Conservation (phyloP, 2,113 vertebrate genomes). For the Seriola quinqueradiata region DNA sequence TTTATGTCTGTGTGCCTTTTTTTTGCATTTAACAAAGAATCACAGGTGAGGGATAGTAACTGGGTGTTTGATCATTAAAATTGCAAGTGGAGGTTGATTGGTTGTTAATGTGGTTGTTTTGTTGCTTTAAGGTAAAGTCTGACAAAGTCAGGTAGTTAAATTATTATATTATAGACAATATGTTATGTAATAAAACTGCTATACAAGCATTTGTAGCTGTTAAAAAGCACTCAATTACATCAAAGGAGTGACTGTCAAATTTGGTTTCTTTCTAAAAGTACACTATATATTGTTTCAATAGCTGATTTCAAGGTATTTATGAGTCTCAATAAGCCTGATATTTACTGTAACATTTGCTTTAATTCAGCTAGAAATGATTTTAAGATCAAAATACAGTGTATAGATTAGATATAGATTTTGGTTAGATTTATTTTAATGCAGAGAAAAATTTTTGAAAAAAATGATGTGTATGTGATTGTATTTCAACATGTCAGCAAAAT, state of each 20-base stretch:
- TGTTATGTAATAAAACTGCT: not conserved
- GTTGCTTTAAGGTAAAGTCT: slow-evolving; percentile 16
- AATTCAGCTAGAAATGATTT: no score
- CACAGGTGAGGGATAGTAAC: slow-evolving; percentile 34
- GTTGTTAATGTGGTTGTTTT: slow-evolving; percentile 26
- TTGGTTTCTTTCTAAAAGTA: not conserved
- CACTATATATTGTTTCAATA: not conserved
- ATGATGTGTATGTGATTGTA: not conserved
- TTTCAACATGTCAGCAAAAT: not conserved
- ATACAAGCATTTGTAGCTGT: not conserved
- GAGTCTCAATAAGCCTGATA: not conserved
- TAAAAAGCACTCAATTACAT: not conserved
- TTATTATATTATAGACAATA: not conserved
- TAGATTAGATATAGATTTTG: no score
- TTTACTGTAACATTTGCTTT: not conserved
- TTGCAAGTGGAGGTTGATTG: slow-evolving; percentile 22
- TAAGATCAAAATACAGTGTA: no score
- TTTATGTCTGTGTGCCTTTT: slow-evolving; percentile 37
- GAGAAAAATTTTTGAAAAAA: no score
- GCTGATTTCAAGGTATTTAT: not conserved
- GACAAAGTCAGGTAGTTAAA: slow-evolving; percentile 9
- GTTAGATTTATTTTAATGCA: no score
- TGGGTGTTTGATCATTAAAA: slow-evolving; percentile 57
- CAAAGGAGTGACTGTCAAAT: not conserved
- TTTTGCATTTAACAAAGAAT: slow-evolving; percentile 33